Evolutionary conservation across 1,140 invertebrate genomes (phyloP), one percentile per base, ranked within the genome.

Genomic region (Zaprionus nigranus): DNA sequence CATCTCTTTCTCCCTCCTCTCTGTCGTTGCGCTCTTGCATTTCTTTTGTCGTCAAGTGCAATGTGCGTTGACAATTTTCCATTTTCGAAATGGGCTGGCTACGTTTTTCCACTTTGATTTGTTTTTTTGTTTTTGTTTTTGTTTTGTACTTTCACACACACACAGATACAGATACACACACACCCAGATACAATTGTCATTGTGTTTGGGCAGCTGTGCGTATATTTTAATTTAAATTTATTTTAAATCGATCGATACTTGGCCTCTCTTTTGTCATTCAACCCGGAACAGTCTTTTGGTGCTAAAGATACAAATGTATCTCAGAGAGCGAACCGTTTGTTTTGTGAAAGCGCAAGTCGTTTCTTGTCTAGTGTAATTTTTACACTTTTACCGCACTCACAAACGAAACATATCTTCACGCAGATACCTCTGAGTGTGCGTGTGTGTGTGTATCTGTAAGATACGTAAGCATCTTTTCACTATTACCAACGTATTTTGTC

Each of bases 61-160:
- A 90, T 90, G 84, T 90, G 84, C 84, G 84, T 88, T 88, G 84
- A 88, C 84, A 88, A 88, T 88, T 90, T 87, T 83, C 84, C 84
- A 84, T 85, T 85, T 85, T 79, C 79, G 71, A 76, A 84, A 86
- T 79, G 82, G 82, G 63, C 75, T 77, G 69, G 60, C 79, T 64
- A 69, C 64, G 77, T 74, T 83, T 83, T 87, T 73, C 57, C 80
- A 82, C 80, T 67, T 80, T 86, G 83, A 71, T 78, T 83, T 73
- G 68, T 77, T 62, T 65, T 77, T 62, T 65, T 70, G 43, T 40
- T 65, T 61, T 54, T 69, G 3, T 68, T 36, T 49, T 36, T 49
- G 63, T 53, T 77, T 67, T 70, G 77, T 82, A 82, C 83, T 87
- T 82, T 82, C 81, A 83, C 81, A 67, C 60, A 82, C 49, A 71